Conservation (phyloP, 2,797 vertebrate genomes). For the Pteronotus mesoamericanus region DNA sequence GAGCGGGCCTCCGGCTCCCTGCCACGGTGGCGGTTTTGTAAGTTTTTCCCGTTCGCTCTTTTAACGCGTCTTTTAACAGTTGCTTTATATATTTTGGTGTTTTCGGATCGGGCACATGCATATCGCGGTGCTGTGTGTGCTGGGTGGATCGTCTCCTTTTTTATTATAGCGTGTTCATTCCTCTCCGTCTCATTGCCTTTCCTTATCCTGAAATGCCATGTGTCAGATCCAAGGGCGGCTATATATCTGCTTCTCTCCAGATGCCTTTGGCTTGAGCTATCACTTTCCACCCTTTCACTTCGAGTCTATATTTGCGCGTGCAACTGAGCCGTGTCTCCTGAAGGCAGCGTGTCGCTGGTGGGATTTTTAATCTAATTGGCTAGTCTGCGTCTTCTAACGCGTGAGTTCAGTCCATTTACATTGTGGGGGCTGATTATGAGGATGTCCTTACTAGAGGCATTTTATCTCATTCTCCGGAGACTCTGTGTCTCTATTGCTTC, state of each 20-base stretch:
- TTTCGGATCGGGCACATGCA: neutral
- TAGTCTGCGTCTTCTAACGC: neutral
- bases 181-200: neutral
- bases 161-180: neutral
- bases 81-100: neutral
- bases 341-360: neutral
- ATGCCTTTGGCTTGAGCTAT: neutral
- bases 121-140: neutral
- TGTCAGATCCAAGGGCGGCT: neutral
- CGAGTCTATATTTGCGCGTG: neutral
- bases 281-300: neutral
- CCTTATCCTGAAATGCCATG: neutral
- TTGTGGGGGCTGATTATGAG: too few species aligned
- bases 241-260: neutral
- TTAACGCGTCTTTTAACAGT: neutral
- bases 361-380: neutral
- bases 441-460: neutral
- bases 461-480: neutral
- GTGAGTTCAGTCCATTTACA: neutral
- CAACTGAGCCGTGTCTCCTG: neutral
- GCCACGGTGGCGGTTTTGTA: neutral
- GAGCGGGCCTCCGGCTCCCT: fast-evolving
- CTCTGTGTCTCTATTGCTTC: neutral
- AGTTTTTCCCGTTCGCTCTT: neutral
- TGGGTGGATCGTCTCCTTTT: neutral